Conservation (phyloP, 1,140 invertebrate genomes). For the Tetranychus cinnabarinus region DNA sequence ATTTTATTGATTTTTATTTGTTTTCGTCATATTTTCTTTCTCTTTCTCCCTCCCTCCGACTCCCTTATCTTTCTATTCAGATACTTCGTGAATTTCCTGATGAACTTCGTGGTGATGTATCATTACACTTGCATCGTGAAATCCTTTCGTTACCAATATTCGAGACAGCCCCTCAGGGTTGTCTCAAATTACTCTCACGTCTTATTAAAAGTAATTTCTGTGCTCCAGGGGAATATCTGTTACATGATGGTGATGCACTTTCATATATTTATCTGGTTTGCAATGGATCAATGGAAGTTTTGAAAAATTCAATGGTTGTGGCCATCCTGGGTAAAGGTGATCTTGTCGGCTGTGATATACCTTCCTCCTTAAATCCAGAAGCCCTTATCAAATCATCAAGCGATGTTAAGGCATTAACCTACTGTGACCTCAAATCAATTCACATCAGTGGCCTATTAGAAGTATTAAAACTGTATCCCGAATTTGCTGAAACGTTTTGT, state of each 20-base stretch:
- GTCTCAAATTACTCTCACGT: slow-evolving; percentile 63
- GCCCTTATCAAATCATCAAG: slow-evolving; percentile 72
- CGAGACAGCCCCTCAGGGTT: slow-evolving; percentile 62
- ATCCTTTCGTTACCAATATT: slow-evolving; percentile 83
- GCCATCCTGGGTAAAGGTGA: slow-evolving; percentile 97
- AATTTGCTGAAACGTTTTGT: slow-evolving; percentile 68
- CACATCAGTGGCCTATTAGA: slow-evolving; percentile 71
- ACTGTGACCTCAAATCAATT: slow-evolving; percentile 85
- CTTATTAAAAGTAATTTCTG: slow-evolving; percentile 79
- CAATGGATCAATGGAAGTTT: slow-evolving; percentile 94
- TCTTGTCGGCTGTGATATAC: slow-evolving; percentile 76
- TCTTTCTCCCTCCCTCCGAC: slow-evolving; percentile 17
- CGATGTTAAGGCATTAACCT: slow-evolving; percentile 78
- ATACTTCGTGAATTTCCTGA: slow-evolving; percentile 88
- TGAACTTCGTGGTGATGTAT: slow-evolving; percentile 76
- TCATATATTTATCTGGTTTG: slow-evolving; percentile 88
- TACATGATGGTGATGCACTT: slow-evolving; percentile 87
- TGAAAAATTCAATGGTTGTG: slow-evolving; percentile 91
- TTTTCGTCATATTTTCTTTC: slow-evolving; percentile 23
- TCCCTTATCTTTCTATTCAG: slow-evolving; percentile 25
- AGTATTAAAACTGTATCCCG: slow-evolving; percentile 65
- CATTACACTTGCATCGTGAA: slow-evolving; percentile 80
- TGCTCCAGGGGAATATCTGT: slow-evolving; percentile 75
- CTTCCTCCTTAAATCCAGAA: slow-evolving; percentile 30
- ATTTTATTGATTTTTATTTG: slow-evolving; percentile 8